These are phyloP conservation scores for Trissolcus brochymenae DNA, from an alignment of 2,888 invertebrate species.

Conservation along the genomic window DNA sequence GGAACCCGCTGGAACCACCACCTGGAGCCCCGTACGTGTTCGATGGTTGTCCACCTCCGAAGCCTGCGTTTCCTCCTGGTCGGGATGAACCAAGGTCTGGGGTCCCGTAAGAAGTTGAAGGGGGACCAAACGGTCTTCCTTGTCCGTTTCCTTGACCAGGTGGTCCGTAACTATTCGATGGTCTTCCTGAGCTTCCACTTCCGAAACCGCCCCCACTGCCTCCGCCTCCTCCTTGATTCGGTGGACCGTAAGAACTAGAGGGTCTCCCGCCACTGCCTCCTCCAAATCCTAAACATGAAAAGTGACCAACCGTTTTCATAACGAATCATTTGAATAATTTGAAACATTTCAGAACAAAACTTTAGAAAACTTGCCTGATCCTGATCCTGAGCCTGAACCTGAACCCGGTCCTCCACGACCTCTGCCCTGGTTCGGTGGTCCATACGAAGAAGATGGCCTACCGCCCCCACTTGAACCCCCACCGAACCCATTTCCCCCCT, in stretches of 20 bases:
- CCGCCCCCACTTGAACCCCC: constrained; percentile 62
- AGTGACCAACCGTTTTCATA: too few relatives aligned
- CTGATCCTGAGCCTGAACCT: constrained; percentile 43
- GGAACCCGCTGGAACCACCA: constrained; percentile 32
- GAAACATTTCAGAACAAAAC: too few relatives aligned
- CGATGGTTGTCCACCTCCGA: constrained; percentile 60
- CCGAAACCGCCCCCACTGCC: constrained; percentile 52
- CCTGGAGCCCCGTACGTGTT: constrained; percentile 10
- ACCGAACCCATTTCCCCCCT: constrained; percentile 61
- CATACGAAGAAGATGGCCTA: constrained; percentile 55
- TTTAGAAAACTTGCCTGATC: not conserved
- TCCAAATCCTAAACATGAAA: not conserved
- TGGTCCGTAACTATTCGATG: constrained; percentile 70
- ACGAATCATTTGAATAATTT: too few relatives aligned
- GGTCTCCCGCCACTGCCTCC: constrained; percentile 62
- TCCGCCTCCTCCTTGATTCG: constrained; percentile 70
- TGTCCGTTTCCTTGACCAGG: constrained; percentile 65
- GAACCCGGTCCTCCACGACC: constrained; percentile 59
- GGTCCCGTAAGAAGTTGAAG: constrained; percentile 73
- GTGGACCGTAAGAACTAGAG: constrained; percentile 75
- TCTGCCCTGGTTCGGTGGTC: not conserved
- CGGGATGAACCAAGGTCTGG: constrained; percentile 66
- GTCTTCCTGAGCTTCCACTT: constrained; percentile 56
- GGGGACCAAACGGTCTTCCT: constrained; percentile 54
- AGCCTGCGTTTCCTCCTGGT: constrained; percentile 22